A percentile compares a stretch with the other conserved stretches of the same genome.
These are phyloP conservation scores for Oligia fasciuncula DNA, from an alignment of 2,888 invertebrate species.

Conservation along the genomic window DNA sequence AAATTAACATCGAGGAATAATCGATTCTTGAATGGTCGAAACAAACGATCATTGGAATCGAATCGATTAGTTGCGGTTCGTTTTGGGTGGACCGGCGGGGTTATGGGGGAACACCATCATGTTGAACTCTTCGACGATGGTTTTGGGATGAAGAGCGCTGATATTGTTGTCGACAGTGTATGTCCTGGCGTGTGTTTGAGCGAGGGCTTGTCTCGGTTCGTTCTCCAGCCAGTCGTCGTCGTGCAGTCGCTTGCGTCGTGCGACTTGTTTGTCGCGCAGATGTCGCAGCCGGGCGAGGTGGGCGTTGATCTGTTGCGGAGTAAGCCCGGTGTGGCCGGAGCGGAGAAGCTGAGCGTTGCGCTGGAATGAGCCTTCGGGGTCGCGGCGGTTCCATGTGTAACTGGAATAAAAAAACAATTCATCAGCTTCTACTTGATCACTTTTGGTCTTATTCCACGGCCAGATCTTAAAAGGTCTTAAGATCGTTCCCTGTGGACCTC, in stretches of 20 bases:
- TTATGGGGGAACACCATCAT: constrained; percentile 82
- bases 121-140: constrained; percentile 90
- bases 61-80: constrained; percentile 70
- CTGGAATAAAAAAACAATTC: constrained; percentile 69
- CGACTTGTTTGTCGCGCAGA: constrained; percentile 84
- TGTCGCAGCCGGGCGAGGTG: constrained; percentile 83
- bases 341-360: constrained; percentile 84
- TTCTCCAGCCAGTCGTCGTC: constrained; percentile 83
- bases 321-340: constrained; percentile 84
- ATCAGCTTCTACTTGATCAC: not conserved
- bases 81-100: constrained; percentile 71
- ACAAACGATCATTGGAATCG: constrained; percentile 51
- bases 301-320: constrained; percentile 82
- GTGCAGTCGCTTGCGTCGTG: constrained; percentile 76
- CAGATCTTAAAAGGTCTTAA: not conserved
- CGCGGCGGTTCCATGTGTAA: constrained; percentile 86
- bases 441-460: too few species aligned
- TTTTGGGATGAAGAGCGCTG: constrained; percentile 90
- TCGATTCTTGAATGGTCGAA: constrained; percentile 60
- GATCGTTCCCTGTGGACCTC: not conserved
- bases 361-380: constrained; percentile 85
- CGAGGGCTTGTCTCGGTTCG: constrained; percentile 79
- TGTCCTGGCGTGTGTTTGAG: constrained; percentile 87
- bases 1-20: constrained; percentile 59
- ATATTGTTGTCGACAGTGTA: constrained; percentile 89